phyloP scores from a whole-genome alignment of 2,797 vertebrate species.

The Champsocephalus esox region DNA sequence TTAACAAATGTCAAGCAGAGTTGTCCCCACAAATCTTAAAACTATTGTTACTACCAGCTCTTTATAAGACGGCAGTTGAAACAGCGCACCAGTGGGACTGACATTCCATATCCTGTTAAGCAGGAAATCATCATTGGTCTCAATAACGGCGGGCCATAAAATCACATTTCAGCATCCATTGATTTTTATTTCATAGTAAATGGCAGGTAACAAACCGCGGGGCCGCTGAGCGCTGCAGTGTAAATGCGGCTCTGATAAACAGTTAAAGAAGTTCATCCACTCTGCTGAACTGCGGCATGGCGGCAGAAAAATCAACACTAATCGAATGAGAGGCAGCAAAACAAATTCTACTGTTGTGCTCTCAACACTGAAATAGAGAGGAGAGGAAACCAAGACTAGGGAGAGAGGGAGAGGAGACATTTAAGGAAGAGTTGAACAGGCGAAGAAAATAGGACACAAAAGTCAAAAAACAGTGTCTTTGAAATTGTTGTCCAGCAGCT shows the following conservation, averaged over 20 bases:
- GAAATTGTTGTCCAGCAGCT: not conserved
- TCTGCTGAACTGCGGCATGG: conserved; percentile 84
- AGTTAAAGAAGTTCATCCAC: conserved; percentile 88
- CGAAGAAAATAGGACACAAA: conserved; percentile 9
- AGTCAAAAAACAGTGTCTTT: not conserved
- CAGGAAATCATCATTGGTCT: conserved; percentile 74
- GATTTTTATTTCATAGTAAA: conserved; percentile 89
- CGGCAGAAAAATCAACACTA: conserved; percentile 92
- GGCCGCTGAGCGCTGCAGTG: conserved; percentile 75
- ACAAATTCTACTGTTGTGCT: conserved; percentile 87
- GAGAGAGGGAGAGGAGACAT: conserved; percentile 6
- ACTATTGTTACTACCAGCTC: not conserved
- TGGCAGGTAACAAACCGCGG: conserved; percentile 84
- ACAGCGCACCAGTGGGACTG: conserved; percentile 52
- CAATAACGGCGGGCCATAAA: conserved; percentile 76
- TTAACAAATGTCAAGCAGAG: conserved; percentile 40
- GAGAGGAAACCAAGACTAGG: conserved; percentile 23
- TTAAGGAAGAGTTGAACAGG: not conserved
- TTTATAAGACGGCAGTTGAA: conserved; percentile 23
- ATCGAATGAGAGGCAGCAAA: conserved; percentile 92
- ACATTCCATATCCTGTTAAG: conserved; percentile 76
- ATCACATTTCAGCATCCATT: conserved; percentile 79
- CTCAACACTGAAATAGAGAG: conserved; percentile 66
- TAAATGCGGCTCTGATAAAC: conserved; percentile 86
- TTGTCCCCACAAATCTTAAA: conserved; percentile 41